These are phyloP conservation scores for Neoaliturus tenellus DNA, from an alignment of 2,888 invertebrate genomes.

Conservation along the genomic window DNA sequence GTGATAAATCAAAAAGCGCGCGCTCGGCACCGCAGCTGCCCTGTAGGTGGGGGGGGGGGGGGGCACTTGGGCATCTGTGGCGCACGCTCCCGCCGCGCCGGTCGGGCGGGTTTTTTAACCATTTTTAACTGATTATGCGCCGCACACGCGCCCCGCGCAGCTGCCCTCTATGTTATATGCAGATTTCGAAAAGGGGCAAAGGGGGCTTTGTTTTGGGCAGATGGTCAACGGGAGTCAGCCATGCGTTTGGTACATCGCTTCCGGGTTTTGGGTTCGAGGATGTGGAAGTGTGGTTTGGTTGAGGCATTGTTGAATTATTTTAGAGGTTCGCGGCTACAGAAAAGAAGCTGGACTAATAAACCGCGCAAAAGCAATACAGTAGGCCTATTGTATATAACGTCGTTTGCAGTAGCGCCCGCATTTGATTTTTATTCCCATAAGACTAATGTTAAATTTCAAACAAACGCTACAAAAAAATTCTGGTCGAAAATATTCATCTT, in stretches of 20 bases:
- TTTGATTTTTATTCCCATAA: too few relatives aligned
- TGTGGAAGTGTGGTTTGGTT: background rate
- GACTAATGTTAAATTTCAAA: too few relatives aligned
- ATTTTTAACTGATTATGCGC: conserved; percentile 17
- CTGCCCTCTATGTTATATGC: background rate
- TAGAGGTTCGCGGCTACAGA: too few relatives aligned
- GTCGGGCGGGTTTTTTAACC: conserved; percentile 6
- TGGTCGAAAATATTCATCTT: too few relatives aligned
- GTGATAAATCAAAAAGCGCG: conserved; percentile 27
- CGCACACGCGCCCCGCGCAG: conserved; percentile 1
- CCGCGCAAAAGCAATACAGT: too few relatives aligned
- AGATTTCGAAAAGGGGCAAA: conserved; percentile 31
- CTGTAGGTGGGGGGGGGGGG: too few relatives aligned
- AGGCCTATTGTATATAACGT: too few relatives aligned
- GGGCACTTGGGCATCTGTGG: conserved; percentile 13
- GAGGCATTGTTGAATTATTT: too few relatives aligned
- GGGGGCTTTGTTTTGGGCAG: conserved; percentile 31
- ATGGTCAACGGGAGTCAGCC: conserved; percentile 24
- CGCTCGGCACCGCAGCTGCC: background rate
- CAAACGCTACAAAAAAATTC: too few relatives aligned
- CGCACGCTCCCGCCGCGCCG: conserved; percentile 12
- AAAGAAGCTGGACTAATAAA: too few relatives aligned
- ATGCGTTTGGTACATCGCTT: background rate
- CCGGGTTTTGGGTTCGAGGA: background rate
- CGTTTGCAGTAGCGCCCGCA: too few relatives aligned